phyloP scores from a whole-genome alignment of 2,888 invertebrate genomes.

The Amphipoea lucens region DNA sequence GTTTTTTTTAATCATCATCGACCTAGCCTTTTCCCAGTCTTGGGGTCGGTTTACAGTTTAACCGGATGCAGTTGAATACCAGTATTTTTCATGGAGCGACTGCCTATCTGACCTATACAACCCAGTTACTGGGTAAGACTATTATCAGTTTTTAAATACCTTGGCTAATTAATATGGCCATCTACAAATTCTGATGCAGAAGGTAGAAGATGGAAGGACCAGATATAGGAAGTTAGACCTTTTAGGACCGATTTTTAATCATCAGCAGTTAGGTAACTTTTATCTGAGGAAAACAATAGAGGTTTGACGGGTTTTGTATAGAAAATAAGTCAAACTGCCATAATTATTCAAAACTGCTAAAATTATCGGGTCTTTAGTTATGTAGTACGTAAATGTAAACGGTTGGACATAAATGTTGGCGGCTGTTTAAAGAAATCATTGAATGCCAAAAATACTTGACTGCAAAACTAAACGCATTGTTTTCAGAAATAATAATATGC shows the following conservation, averaged over 20 bases:
- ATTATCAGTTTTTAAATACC: neutral
- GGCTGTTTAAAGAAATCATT: neutral
- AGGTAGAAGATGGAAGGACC: too few relatives aligned
- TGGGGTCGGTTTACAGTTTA: neutral
- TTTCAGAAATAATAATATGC: slow-evolving; percentile 45
- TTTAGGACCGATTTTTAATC: neutral
- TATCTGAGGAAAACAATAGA: neutral
- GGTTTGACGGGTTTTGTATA: neutral
- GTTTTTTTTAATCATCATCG: neutral
- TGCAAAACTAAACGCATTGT: slow-evolving; percentile 36
- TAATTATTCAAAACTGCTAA: neutral
- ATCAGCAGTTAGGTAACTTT: too few relatives aligned
- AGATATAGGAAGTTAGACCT: neutral
- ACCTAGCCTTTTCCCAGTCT: neutral
- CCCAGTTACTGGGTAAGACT: neutral
- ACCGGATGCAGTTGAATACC: neutral
- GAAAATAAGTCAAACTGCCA: neutral
- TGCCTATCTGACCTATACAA: neutral
- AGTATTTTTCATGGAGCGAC: neutral
- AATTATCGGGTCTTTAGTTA: neutral
- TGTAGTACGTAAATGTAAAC: neutral
- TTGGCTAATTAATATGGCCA: neutral
- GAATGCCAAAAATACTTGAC: neutral
- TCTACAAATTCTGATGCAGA: neutral
- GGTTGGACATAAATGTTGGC: neutral